Evolutionary conservation across 92 coral and sea anemone species (phyloP), one percentile per base, ranked within the genome.

Genomic region (Porites evermanni): DNA sequence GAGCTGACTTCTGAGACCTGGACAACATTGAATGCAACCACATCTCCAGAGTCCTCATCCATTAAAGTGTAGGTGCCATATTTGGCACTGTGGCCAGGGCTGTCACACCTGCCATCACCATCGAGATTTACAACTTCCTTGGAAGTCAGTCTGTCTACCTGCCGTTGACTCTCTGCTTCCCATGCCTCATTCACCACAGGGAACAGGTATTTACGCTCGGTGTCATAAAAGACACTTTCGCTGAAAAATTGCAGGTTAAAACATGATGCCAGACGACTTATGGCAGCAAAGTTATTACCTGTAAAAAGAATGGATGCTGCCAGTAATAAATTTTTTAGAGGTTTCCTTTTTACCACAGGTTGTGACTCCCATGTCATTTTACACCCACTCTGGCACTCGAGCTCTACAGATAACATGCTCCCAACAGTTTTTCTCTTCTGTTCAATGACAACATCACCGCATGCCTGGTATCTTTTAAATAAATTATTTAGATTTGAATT

Each of bases 221-320:
- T 80, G 23, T 70, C 74, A 58, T 80, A 65, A 66, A 85, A 85
- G 18, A 85, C 88, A 61, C 74, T 64, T 20, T 76, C 65, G 67
- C 88, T 75, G 66, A 85, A 74, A 13, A 75, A 74, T 24, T 85
- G 83, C 16, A 85, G 32, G 75, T 77, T 67, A 2, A 90, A 70
- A 38, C 76, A 81, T 44, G 69, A 72, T 24, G 79, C 93, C 5
- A 90, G 38, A 58, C 72, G 80, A 12, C 78, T 86, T 19, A 90
- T 38, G 58, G 53, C 59, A 44, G 81, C 66, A 75, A 64, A 90
- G 14, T 87, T 64, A 79, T 86, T 90, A 2, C 90, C 93, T 64
- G 90, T 90, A 73, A 80, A 86, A 13, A 81, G 77, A 65, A 90
- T 80, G 11, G 93, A 90, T 21, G 87, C 87, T 23, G 87, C 86